Evolutionary conservation across 2,113 vertebrate genomes (phyloP), one percentile per base, ranked within the genome.

Genomic region (Papio anubis): DNA sequence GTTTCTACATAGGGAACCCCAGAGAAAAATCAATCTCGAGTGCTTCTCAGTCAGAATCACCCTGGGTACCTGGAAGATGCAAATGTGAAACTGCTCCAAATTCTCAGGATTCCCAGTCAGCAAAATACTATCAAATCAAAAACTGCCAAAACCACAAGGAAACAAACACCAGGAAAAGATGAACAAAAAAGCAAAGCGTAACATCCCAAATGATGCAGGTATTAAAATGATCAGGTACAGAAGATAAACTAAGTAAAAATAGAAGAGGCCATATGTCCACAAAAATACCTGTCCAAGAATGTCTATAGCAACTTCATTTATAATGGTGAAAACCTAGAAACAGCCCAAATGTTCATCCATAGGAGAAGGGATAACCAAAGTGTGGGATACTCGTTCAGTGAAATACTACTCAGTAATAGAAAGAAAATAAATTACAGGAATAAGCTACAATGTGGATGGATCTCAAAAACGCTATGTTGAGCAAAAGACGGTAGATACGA

Each of bases 1-100:
- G 25, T 48, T 38, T 61, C 55, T 40, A 50, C 57, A 23, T 40
- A 59, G 50, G n/a, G 38, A 66, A 90, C 17, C 85, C n/a, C 88
- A 92, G 16, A 91, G 66, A 81, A 90, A 95, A 72, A 90, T 87
- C 73, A 95, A 81, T 45, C 80, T 80, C 57, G 50, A 97, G 88
- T 61, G 57, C 38, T 93, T 93, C 81, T 84, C 72, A 6, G 14
- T 86, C 57, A 87, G 66, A 93, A 94, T 70, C 66, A 73, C 72
- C 48, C 32, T 45, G 40, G 55, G 59, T 55, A 83, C 23, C 68
- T 79, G 27, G n/a, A 52, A 93, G 88, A 59, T 8, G n/a, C 81
- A 93, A 72, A 73, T 50, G 68, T 45, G 61, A 93, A 97, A 93
- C 6, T 5, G 4, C 20, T 66, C 52, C 50, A 87, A 93, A 45